Evolutionary conservation across 2,797 vertebrate genomes (phyloP), one percentile per base, ranked within the genome.

Genomic region (Thunnus albacares): DNA sequence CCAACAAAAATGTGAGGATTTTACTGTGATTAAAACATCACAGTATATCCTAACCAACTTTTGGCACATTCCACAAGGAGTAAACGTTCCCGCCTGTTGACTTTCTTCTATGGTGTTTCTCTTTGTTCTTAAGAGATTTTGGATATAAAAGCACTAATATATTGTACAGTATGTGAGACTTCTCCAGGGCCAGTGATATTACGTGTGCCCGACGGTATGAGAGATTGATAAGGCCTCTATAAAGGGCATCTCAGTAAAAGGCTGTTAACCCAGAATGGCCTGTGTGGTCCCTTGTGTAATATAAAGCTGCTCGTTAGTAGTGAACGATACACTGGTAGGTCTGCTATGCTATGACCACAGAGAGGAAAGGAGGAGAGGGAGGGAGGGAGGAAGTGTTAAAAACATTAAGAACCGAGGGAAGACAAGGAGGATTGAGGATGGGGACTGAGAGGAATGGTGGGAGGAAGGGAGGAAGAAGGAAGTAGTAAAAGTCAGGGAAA

Each of bases 231-330:
- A 93, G 88, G 89, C 89, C 82, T 93, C 90, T 83, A 90, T 92
- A 92, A 94, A 93, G 93, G 94, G 87, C 91, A 93, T 93, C 84
- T 79, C 90, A 92, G 92, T 93, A 94, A 93, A 94, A 94, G 92
- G 92, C 92, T 93, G 93, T 94, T 95, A 94, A 94, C 93, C 93
- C 87, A 88, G 84, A 93, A 92, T 91, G 92, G 92, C 93, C 93
- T 69, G 76, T 81, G 84, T 84, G 86, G 86, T 94, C 94, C 93
- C 93, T 69, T 55, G 93, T 91, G 93, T 90, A 91, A 93, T 92
- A 94, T 94, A 93, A 94, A 94, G 88, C 91, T 89, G 86, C 92
- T 95, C 93, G 90, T 94, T 94, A 94, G 93, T 92, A 88, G 90
- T 90, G 91, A 94, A 94, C 92, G 86, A 94, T 94, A 94, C 92